Conservation (phyloP, 2,888 invertebrate genomes). For the Melanargia galathea region DNA sequence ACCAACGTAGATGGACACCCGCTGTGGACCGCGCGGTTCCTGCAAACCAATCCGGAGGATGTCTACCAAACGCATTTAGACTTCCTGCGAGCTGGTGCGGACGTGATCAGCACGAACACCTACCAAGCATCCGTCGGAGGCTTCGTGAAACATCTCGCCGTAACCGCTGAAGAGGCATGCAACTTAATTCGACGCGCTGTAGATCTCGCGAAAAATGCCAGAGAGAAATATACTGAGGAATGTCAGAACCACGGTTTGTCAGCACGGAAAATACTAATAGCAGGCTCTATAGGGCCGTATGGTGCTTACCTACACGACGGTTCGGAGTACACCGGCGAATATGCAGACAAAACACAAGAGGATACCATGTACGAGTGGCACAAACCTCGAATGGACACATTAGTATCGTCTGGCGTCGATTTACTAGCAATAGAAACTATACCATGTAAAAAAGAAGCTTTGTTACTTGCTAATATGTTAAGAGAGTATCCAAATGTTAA, state of each 20-base stretch:
- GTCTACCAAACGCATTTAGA: constrained; percentile 90
- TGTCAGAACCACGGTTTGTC: constrained; percentile 49
- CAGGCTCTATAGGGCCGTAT: constrained; percentile 95
- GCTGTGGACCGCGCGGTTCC: constrained; percentile 92
- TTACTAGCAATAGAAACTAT: constrained; percentile 96
- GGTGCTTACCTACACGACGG: constrained; percentile 94
- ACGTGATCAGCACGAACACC: constrained; percentile 92
- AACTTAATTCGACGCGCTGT: constrained; percentile 88
- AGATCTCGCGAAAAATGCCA: constrained; percentile 86
- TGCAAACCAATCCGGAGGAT: constrained; percentile 89
- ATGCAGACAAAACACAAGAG: constrained; percentile 83
- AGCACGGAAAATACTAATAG: constrained; percentile 82
- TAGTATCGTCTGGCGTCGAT: constrained; percentile 91
- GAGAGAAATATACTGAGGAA: constrained; percentile 81
- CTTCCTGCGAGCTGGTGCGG: constrained; percentile 92
- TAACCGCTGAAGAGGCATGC: constrained; percentile 85
- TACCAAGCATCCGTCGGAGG: constrained; percentile 93
- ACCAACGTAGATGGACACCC: constrained; percentile 90
- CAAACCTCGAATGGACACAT: constrained; percentile 87
- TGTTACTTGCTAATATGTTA: constrained; percentile 88
- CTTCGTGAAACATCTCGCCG: constrained; percentile 86
- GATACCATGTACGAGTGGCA: constrained; percentile 91
- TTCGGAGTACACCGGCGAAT: constrained; percentile 94
- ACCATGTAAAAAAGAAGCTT: constrained; percentile 91
- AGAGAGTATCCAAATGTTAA: constrained; percentile 88